These are phyloP conservation scores for Grantiella picta DNA, from an alignment of 2,113 vertebrate genomes.

Conservation along the genomic window DNA sequence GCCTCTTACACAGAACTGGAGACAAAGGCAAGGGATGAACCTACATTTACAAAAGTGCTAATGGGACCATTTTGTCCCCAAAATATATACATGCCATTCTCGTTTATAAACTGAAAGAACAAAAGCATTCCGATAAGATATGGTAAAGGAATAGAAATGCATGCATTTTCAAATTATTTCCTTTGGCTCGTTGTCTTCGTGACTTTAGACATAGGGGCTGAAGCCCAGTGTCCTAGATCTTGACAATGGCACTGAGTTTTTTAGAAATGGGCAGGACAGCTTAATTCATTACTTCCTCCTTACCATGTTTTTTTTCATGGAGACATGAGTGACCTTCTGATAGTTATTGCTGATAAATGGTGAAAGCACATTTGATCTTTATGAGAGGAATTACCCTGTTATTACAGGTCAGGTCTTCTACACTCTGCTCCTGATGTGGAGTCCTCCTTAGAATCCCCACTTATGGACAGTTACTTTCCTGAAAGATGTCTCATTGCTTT, in stretches of 20 bases:
- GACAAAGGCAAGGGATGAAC: not conserved
- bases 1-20: not conserved
- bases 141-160: not conserved
- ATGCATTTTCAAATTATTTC: not conserved
- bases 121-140: fast-evolving
- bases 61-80: fast-evolving
- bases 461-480: not conserved
- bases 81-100: not conserved
- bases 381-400: not conserved
- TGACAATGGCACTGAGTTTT: not conserved
- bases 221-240: not conserved
- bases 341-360: not conserved
- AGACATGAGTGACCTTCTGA: not conserved
- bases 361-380: not conserved
- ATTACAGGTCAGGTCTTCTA: not conserved
- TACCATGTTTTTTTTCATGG: not conserved
- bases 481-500: not conserved
- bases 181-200: not conserved
- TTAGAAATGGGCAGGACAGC: not conserved
- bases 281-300: not conserved
- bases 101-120: not conserved
- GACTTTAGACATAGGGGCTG: fast-evolving
- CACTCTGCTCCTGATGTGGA: not conserved
- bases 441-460: not conserved
- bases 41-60: not conserved